phyloP scores from a whole-genome alignment of 2,888 invertebrate genomes.

The Apamea anceps region DNA sequence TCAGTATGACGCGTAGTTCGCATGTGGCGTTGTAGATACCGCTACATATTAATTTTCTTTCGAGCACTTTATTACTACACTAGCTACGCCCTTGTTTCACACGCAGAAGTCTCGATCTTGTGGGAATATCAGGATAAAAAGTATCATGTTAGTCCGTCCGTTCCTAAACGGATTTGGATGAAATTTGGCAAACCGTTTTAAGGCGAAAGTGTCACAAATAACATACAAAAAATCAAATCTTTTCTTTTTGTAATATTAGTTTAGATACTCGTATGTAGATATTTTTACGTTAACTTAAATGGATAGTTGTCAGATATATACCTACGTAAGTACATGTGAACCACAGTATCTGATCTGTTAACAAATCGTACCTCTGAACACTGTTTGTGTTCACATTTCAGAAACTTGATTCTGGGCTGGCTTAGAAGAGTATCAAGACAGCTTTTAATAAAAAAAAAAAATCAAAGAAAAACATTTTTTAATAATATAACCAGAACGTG shows the following conservation, averaged over 20 bases:
- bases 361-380: neutral
- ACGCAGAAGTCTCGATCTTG: neutral
- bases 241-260: neutral
- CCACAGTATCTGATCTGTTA: neutral
- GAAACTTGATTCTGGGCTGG: neutral
- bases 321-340: too few relatives aligned
- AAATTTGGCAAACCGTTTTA: too few relatives aligned
- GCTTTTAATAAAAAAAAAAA: too few relatives aligned
- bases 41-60: neutral
- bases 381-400: neutral
- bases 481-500: constrained; percentile 18
- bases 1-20: too few relatives aligned
- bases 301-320: too few relatives aligned
- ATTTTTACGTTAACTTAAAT: neutral
- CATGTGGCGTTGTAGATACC: too few relatives aligned
- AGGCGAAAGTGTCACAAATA: neutral
- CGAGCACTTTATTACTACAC: too few relatives aligned
- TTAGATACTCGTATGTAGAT: too few relatives aligned
- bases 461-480: neutral
- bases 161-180: too few relatives aligned
- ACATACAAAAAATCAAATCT: neutral
- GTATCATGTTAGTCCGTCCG: too few relatives aligned
- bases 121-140: neutral
- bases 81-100: too few relatives aligned
- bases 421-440: neutral